Evolutionary conservation across 2,888 invertebrate species (phyloP).

Genomic region (Drosophila villosipedis): DNA sequence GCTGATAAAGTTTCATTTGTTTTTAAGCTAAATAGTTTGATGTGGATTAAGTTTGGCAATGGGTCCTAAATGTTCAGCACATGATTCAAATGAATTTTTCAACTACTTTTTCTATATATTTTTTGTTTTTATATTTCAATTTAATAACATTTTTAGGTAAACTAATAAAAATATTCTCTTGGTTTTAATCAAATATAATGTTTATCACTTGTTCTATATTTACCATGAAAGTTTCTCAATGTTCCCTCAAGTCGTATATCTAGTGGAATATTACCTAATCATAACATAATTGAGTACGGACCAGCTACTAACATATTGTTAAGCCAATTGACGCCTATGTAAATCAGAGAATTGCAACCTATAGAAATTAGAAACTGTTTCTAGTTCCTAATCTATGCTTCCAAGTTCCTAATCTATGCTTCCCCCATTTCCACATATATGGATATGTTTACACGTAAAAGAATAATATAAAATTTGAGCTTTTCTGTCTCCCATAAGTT

Average conservation of each 20-base stretch:
- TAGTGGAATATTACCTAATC: not conserved
- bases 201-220: not conserved
- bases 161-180: not conserved
- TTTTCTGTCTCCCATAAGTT: not conserved
- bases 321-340: not conserved
- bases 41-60: conserved; percentile 1
- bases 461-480: not conserved
- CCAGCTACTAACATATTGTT: not conserved
- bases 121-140: too few relatives aligned
- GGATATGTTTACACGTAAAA: not conserved
- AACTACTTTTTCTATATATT: not conserved
- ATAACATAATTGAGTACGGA: not conserved
- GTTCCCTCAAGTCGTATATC: not conserved
- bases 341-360: not conserved
- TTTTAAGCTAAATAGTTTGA: conserved; percentile 15
- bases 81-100: not conserved
- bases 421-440: not conserved
- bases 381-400: not conserved
- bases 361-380: too few relatives aligned
- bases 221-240: not conserved
- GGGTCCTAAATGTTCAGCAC: not conserved
- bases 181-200: not conserved
- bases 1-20: conserved; percentile 18
- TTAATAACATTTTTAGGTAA: not conserved
- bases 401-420: not conserved